phyloP scores from a whole-genome alignment of 2,113 vertebrate species.

The Varanus komodoensis region DNA sequence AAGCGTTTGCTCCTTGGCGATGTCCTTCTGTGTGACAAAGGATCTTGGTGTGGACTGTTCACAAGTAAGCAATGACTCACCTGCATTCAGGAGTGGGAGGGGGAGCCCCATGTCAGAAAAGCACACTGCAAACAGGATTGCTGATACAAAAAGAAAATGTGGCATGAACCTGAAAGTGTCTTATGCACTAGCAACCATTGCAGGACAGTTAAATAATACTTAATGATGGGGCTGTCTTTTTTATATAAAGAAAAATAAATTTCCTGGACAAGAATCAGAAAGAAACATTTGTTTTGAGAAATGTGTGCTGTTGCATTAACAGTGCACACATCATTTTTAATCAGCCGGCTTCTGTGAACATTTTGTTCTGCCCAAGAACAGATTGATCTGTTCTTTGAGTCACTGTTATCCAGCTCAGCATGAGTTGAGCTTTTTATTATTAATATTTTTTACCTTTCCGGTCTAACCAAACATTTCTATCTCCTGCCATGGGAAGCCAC shows the following conservation, averaged over 20 bases:
- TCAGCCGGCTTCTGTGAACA: conserved; percentile 65
- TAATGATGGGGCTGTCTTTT: neutral
- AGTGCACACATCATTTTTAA: conserved; percentile 53
- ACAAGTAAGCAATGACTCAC: neutral
- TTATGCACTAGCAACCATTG: neutral
- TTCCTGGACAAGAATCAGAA: conserved; percentile 33
- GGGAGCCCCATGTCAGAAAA: neutral
- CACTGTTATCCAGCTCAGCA: conserved; percentile 55
- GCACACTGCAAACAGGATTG: neutral
- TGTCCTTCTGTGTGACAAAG: neutral
- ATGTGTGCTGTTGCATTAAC: conserved; percentile 53
- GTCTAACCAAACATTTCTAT: conserved; percentile 38
- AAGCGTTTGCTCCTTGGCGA: neutral
- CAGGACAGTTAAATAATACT: neutral
- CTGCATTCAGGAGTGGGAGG: neutral
- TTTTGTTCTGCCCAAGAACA: conserved; percentile 73
- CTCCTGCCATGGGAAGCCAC: neutral
- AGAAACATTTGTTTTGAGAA: conserved; percentile 30
- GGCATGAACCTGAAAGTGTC: neutral
- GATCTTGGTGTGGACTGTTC: too few species aligned
- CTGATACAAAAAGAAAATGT: neutral
- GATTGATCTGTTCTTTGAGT: conserved; percentile 74
- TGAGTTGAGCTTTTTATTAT: conserved; percentile 37
- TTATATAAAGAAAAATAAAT: conserved; percentile 33
- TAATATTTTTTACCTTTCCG: conserved; percentile 26